Base-by-base conservation (phyloP, 2,888 invertebrate genomes). In the Nasonovia ribisnigri region DNA sequence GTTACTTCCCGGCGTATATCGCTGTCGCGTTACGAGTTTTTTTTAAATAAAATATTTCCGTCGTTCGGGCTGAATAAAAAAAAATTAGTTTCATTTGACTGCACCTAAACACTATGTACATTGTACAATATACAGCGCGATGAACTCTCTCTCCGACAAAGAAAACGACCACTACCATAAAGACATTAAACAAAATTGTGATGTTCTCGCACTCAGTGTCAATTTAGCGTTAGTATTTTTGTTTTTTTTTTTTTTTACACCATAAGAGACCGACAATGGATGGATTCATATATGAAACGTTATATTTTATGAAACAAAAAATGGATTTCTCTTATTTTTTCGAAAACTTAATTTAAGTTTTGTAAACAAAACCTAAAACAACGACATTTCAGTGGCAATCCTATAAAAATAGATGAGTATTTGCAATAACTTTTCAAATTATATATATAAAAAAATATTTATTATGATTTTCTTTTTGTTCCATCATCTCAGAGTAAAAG, bases 261-360 rank as follows among this genome's bases (percentile, higher is more conserved):
- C 42, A n/a, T 29, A 54, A 5, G 10, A 86, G 20, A 48, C 57
- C n/a, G 48, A 36, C 84, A 84, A 42, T 51, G 87, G 88, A 88
- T 88, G 42, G 29, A 67, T 88, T 67, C 88, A 48, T 87, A 42
- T 51, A 87, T 67, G 92, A 87, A 88, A 87, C n/a, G 60, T 48
- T 87, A 67, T 92, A 87, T 42, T 89, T 43, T 46, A 51, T 36
- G 88, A n/a, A 51, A 51, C 42, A 42, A 87, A 67, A 46, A 67
- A 92, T 60, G 92, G 29, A 92, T 92, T 92, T 87, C 57, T 86
- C 86, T 86, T 86, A 60, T 86, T 24, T 88, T 88, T 46, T 88
- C 51, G 42, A 84, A 93, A 93, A 93, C 42, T 84, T 90, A 90
- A 90, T 93, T 93, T 93, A 93, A 93, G 93, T 93, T 93, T 93